Base-by-base conservation (phyloP, 2,797 vertebrate genomes). In the Prionace glauca region DNA sequence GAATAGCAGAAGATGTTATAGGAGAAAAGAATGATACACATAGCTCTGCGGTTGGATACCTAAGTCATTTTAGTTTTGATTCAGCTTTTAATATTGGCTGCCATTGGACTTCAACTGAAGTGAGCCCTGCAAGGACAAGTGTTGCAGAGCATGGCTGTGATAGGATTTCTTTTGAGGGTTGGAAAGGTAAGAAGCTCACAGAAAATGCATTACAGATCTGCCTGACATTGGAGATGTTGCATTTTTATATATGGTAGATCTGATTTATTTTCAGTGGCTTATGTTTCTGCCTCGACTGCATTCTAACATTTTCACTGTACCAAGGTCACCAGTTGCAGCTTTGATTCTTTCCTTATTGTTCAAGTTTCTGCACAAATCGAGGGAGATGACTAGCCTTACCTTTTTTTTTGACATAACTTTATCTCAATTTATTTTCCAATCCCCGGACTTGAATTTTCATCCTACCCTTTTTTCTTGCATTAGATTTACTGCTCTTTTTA, bases 301-400 rank as follows among this genome's bases (percentile, higher is more conserved):
- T 72, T 94, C 41, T 65, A 94, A 50, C 29, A 94, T 72, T 26
- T 94, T 18, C 45, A 1, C 24, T 69, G 9, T 32, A 32, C 45
- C 93, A 94, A 94, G 93, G 71, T 72, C 45, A 50, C 69, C 93
- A 94, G 29, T 74, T 94, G 26, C 22, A 24, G n/a, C 5, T 69
- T 92, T 92, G 65, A 41, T 41, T 92, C 90, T 67, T 92, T 69
- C n/a, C 90, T 67, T 41, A 24, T 36, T 69, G 90, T 84, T 41
- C n/a, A 81, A 41, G 79, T 81, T 45, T 45, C 45, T 36, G n/a
- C 36, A 84, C 79, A 41, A 24, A 50, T 22, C 5, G 41, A 12
- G 36, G 11, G 45, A 74, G 41, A 22, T 71, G 41, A 74, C 41
- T 45, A 41, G 45, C 93, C 36, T 95, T 7, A 74, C 26, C 26